Base-by-base conservation (phyloP, 2,888 invertebrate species). In the Tridacna crocea region DNA sequence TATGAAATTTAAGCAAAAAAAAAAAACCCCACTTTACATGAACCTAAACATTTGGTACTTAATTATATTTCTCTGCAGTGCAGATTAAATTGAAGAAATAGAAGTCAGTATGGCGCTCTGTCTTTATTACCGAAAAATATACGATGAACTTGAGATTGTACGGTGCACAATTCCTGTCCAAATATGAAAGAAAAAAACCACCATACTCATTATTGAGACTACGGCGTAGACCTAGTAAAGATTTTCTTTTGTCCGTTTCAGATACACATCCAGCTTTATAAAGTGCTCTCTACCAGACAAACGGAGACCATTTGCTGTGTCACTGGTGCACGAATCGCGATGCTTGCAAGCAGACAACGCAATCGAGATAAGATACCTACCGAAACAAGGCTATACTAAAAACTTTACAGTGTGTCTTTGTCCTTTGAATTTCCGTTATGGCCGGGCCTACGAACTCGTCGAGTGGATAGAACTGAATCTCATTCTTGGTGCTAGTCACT, bases 381-480 rank as follows among this genome's bases (percentile, higher is more conserved):
- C 70, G 70, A 27, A 72, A 72, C 15, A 55, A 24, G 58, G 58
- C n/a, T 73, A 73, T 24, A 11, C 36, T 17, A 24, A 27, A 19
- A 75, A 60, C 4, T 91, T 91, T 72, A 89, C 91, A 0, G 87
- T 91, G 10, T 92, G 91, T 68, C 86, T 90, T 3, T 87, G 87
- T 26, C 90, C 92, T 0, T 78, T 92, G 13, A 89, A 90, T 73
- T 88, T 80, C 66, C 61, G 80, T 13, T 90, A 90, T 79, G 88
- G 87, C 55, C 82, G 86, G 22, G 88, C 90, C 10, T 88, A 89
- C 46, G 91, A 91, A 74, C 83, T 94, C 26, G 90, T 93, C 2
- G 92, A 93, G 82, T 93, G 92, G 90, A 88, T 94, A 8, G 94
- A 93, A 82, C 70, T 93, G 55, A 92, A 91, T 75, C 82, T 88